Base-by-base conservation (phyloP, 1,140 invertebrate genomes). In the Pachypeltis micranthus region DNA sequence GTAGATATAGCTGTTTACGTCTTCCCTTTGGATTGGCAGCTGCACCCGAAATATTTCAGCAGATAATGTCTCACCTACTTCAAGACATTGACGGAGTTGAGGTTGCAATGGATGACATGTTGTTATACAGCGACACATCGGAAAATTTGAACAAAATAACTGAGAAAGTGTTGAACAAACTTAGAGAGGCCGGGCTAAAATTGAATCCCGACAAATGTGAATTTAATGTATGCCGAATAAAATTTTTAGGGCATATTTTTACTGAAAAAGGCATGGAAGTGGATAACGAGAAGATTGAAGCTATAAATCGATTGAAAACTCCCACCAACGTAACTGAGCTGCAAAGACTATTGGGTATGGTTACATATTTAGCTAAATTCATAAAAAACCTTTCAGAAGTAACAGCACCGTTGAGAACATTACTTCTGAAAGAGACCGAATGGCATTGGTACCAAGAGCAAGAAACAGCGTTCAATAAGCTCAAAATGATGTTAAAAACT, bases 1-100 rank as follows among this genome's bases (percentile, higher is more conserved):
- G 59, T 16, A 39, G 31, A 39, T 39, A 39, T 39, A 39, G 31
- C 31, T 39, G 31, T 39, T 39, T 39, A 39, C 44, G 72, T n/a
- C 54, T 72, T 10, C 70, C 70, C 10, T 69, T 73, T 61, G 72
- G 70, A 3, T 68, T 74, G 7, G 61, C 54, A n/a, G 65, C 68
- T 10, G 66, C 66, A 12, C 66, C 66, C 10, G 66, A 67, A 63
- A 26, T 63, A 16, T 67, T 58, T 28, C 66, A 67, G 60, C 47
- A 63, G 58, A 61, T 29, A 12, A 63, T 67, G 64, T 27, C 2
- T 26, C 29, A 47, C 1, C 39, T 67, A 2, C 56, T 67, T 21
- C 2, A 23, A 26, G 64, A 56, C 14, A 63, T 63, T 29, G 57
- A 59, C n/a, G 61, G 64, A 2, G 64, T 65, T 44, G 61, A 61